Evolutionary conservation across 2,888 invertebrate species (phyloP).

Genomic region (Drosophila paucipuncta): DNA sequence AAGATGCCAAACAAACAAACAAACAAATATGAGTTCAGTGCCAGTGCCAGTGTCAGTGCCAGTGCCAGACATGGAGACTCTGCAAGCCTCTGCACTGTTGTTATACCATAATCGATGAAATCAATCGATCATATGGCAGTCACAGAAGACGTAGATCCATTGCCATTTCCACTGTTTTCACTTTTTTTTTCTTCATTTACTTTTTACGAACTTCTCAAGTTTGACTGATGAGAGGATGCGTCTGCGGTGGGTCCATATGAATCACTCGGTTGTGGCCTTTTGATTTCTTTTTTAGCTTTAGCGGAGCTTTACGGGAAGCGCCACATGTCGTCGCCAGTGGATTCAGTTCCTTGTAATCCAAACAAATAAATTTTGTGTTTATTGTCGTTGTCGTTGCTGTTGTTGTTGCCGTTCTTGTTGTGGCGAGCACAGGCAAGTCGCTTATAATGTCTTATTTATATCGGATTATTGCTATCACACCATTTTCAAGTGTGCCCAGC

Average conservation of each 20-base stretch:
- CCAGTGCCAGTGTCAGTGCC: slow-evolving; percentile 15
- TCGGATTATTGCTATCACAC: slow-evolving; percentile 79
- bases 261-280: slow-evolving; percentile 33
- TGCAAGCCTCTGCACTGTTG: slow-evolving; percentile 52
- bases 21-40: slow-evolving; percentile 41
- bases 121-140: slow-evolving; percentile 79
- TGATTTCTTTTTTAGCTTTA: slow-evolving; percentile 19
- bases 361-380: slow-evolving; percentile 60
- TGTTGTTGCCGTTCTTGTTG: slow-evolving; percentile 5
- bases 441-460: slow-evolving; percentile 79
- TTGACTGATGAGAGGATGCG: slow-evolving; percentile 67
- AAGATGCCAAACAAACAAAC: slow-evolving; percentile 65
- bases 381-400: slow-evolving; percentile 38
- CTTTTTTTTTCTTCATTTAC: slow-evolving; percentile 40
- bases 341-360: slow-evolving; percentile 70
- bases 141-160: slow-evolving; percentile 32
- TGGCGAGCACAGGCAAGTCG: slow-evolving; percentile 20
- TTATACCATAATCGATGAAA: slow-evolving; percentile 84
- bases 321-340: slow-evolving; percentile 70
- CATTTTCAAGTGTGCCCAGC: slow-evolving; percentile 70
- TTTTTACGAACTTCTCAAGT: slow-evolving; percentile 16
- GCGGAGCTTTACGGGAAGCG: slow-evolving; percentile 55
- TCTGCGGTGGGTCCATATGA: slow-evolving; percentile 64
- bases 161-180: slow-evolving; percentile 66
- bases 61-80: slow-evolving; percentile 41